Evolutionary conservation across 2,888 invertebrate species (phyloP), one percentile per base, ranked within the genome.

Genomic region (Abrostola triplasia): DNA sequence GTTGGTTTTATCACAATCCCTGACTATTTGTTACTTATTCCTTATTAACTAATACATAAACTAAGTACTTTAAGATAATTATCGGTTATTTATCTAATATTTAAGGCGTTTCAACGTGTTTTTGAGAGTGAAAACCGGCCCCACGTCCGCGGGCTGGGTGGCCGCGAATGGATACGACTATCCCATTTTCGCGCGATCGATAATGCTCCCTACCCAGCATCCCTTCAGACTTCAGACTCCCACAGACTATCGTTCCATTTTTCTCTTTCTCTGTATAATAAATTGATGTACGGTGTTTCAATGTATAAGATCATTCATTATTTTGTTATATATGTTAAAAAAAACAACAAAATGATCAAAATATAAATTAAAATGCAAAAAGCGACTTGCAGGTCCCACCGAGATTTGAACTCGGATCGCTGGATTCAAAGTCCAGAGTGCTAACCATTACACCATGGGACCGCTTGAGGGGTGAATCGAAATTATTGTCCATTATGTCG

Each of bases 391-490:
- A 93, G 93, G 93, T 93, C 92, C 92, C 92, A 92, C 93, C 93
- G 93, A 93, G 93, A 93, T 93, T 93, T 93, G 93, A 93, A 93
- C 93, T 93, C 93, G 93, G 93, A 93, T 93, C 93, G 93, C 93
- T 93, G 93, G 93, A 93, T 93, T 94, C 94, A 95, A 95, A 95
- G 95, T 95, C 95, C 95, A 95, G 95, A 95, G 95, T 95, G 95
- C 95, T 95, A 94, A 95, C 95, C 95, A 95, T 95, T 95, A 95
- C 95, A 95, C 95, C 95, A 95, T 95, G 95, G 95, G 94, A 95
- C 95, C 95, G 81, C 67, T 73, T 83, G 54, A 0, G 0, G 0
- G 0, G 0, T 0, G 0, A 0, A 0, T 0, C 44, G 83, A 90
- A 92, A 89, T 85, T 67, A 36, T 24, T 0, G 7, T 64, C 6